Conservation (phyloP, 2,113 vertebrate genomes). For the Lichenostomus cassidix region DNA sequence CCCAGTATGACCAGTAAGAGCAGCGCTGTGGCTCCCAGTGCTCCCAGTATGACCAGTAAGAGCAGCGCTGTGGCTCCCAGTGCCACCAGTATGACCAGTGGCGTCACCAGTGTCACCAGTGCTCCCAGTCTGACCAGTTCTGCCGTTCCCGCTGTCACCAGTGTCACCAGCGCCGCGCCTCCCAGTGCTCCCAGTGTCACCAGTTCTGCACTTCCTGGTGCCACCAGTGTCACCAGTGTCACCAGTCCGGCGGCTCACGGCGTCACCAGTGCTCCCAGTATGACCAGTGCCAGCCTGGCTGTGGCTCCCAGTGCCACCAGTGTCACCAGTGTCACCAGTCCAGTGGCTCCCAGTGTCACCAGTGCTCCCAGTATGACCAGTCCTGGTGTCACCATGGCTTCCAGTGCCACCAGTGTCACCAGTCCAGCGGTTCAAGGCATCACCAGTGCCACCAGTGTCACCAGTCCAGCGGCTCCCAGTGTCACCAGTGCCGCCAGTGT, state of each 20-base stretch:
- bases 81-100: background rate
- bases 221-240: background rate
- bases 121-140: no score
- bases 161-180: no score
- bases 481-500: background rate
- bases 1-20: background rate
- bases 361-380: background rate
- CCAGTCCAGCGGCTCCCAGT: background rate
- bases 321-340: no score
- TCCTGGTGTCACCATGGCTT: no score
- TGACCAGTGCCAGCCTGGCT: background rate
- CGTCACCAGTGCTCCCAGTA: no score
- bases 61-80: background rate
- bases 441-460: background rate
- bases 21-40: background rate
- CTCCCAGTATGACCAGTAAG: background rate
- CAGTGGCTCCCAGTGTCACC: background rate
- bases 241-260: background rate
- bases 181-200: background rate
- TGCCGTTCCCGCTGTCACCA: no score
- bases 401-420: background rate
- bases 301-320: background rate
- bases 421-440: no score
- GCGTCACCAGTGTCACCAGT: no score
- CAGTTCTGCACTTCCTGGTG: no score